phyloP scores from a whole-genome alignment of 1,140 invertebrate species.

The Zaprionus africanus region DNA sequence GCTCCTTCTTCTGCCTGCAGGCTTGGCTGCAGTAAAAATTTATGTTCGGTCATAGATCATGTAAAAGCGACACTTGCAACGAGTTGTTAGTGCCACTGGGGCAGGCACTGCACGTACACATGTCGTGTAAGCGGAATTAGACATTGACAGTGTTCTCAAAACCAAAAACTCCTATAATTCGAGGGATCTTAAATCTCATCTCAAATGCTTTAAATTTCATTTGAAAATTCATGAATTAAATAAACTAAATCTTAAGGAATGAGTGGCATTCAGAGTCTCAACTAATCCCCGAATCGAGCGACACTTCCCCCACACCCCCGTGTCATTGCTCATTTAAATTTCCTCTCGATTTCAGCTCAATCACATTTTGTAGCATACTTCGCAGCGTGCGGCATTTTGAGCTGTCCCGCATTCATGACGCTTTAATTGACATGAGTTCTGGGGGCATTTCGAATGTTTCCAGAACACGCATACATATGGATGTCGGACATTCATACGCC shows the following conservation, averaged over 20 bases:
- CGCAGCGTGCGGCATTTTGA: background rate
- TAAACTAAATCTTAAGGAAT: too few relatives aligned
- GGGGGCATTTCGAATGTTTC: background rate
- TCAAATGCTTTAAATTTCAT: too few relatives aligned
- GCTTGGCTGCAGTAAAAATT: constrained; percentile 70
- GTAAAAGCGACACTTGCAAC: constrained; percentile 56
- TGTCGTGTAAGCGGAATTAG: constrained; percentile 10
- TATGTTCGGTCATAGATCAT: constrained; percentile 75
- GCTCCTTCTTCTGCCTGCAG: constrained; percentile 4
- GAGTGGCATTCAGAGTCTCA: too few relatives aligned
- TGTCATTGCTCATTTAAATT: background rate
- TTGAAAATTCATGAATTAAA: too few relatives aligned
- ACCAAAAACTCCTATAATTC: background rate
- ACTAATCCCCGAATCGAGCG: too few relatives aligned
- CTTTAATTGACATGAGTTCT: constrained; percentile 1
- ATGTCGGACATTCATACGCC: background rate
- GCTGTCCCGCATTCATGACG: background rate
- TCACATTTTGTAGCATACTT: constrained; percentile 2
- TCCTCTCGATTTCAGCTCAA: background rate
- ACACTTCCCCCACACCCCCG: background rate
- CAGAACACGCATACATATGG: constrained; percentile 4
- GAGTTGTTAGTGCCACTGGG: constrained; percentile 39
- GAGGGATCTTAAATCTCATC: background rate
- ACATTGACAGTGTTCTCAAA: constrained; percentile 12
- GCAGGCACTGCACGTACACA: constrained; percentile 8